Conservation (phyloP, 1,140 invertebrate species). For the Ladona fulva region DNA sequence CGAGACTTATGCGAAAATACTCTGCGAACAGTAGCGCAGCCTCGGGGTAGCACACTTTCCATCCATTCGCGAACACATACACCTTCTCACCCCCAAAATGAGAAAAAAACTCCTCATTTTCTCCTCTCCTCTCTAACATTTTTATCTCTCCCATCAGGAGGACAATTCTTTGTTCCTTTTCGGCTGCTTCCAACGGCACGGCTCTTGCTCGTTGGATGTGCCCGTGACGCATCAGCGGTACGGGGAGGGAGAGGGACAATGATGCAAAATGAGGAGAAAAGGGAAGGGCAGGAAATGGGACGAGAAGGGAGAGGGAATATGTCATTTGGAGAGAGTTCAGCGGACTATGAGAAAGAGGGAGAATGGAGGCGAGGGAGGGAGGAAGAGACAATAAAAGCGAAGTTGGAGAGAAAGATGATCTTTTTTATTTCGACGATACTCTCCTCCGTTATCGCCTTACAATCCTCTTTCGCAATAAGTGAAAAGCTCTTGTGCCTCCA, state of each 20-base stretch:
- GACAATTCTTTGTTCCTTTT: slow-evolving; percentile 2
- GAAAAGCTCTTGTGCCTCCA: too few relatives aligned
- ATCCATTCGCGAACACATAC: neutral
- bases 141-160: neutral
- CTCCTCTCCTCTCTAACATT: neutral
- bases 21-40: neutral
- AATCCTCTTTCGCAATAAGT: too few relatives aligned
- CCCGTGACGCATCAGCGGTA: neutral
- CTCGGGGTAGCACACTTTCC: neutral
- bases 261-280: neutral
- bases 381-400: neutral
- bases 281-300: neutral
- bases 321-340: neutral
- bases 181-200: neutral
- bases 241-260: neutral
- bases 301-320: neutral
- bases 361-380: neutral
- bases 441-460: too few relatives aligned
- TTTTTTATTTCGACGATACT: too few relatives aligned
- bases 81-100: neutral
- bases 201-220: neutral
- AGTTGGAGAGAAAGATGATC: neutral
- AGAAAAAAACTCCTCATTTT: neutral
- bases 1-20: neutral
- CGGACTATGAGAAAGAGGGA: neutral